A percentile compares a stretch with the other conserved stretches of the same genome.
phyloP scores from a whole-genome alignment of 2,113 vertebrate species.

The Daphoenositta chrysoptera region DNA sequence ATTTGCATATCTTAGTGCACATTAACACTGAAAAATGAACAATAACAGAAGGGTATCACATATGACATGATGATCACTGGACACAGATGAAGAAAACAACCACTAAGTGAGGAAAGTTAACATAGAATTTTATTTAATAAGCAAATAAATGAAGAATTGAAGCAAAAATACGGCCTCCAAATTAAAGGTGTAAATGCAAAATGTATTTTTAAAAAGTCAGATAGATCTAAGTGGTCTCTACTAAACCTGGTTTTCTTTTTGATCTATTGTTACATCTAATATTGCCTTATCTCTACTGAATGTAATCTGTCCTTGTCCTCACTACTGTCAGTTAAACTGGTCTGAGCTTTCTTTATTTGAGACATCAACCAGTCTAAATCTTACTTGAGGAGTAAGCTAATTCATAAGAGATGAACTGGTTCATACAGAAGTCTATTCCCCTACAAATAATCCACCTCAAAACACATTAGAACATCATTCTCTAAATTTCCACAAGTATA shows the following conservation, averaged over 20 bases:
- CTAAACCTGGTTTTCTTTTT: background rate
- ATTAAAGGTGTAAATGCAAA: background rate
- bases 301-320: background rate
- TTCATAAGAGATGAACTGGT: background rate
- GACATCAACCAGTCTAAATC: background rate
- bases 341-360: background rate
- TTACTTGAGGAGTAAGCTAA: background rate
- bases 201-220: rapidly evolving
- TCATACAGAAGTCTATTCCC: background rate
- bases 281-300: rapidly evolving
- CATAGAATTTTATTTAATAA: background rate
- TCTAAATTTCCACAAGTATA: background rate
- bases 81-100: background rate
- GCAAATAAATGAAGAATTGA: background rate
- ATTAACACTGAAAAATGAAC: background rate
- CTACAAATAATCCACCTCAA: background rate
- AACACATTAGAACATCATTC: background rate
- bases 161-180: background rate
- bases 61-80: background rate
- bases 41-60: background rate
- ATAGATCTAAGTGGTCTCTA: background rate
- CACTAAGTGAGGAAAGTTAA: background rate
- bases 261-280: background rate
- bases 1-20: background rate
- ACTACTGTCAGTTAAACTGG: background rate